A percentile compares a stretch with the other conserved stretches of the same genome.
Evolutionary conservation across 2,113 vertebrate species (phyloP).

Genomic region (Calonectris borealis): DNA sequence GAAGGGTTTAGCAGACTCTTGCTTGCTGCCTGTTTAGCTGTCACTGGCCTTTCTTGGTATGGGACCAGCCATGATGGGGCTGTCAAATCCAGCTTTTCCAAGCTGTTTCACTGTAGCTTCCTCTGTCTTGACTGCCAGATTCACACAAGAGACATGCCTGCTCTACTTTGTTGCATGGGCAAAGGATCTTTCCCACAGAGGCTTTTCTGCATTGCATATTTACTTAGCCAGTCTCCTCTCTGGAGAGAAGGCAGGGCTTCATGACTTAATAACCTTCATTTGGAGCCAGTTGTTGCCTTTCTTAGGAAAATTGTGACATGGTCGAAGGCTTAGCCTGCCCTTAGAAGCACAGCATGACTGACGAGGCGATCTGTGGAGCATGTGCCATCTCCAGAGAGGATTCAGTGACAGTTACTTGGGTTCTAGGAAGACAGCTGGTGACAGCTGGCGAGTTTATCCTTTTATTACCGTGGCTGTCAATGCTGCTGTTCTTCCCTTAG

Average conservation of each 20-base stretch:
- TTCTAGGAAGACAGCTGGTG: not conserved
- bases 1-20: not conserved
- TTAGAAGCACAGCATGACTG: not conserved
- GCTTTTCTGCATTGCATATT: not conserved
- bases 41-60: not conserved
- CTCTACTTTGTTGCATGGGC: not conserved
- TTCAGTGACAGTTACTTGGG: not conserved
- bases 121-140: not conserved
- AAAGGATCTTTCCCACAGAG: not conserved
- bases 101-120: not conserved
- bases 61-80: rapidly evolving
- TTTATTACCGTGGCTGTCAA: not conserved
- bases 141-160: not conserved
- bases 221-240: not conserved
- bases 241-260: not conserved
- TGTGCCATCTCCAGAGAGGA: not conserved
- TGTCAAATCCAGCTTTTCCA: not conserved
- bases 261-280: not conserved
- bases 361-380: not conserved
- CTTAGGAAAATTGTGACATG: not conserved
- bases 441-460: not conserved
- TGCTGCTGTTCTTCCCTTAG: not conserved
- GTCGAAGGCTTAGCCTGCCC: not conserved
- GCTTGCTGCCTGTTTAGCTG: not conserved
- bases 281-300: not conserved